phyloP scores from a whole-genome alignment of 2,888 invertebrate species.

The Dermolepida albohirtum region DNA sequence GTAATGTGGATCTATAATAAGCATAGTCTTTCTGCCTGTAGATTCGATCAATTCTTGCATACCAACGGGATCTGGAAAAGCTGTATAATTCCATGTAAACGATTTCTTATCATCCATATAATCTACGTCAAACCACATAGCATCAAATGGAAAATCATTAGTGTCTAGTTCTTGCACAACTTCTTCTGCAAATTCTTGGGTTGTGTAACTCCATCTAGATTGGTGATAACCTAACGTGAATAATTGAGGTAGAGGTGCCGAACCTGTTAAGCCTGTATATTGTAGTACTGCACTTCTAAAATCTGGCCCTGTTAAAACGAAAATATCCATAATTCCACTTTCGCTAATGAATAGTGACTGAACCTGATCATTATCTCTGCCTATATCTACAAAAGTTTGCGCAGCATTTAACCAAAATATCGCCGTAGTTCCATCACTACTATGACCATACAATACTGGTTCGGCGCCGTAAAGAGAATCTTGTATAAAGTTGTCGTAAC shows the following conservation, averaged over 20 bases:
- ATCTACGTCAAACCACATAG: constrained; percentile 98
- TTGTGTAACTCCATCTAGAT: constrained; percentile 97
- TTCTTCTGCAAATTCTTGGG: constrained; percentile 87
- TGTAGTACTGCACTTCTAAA: constrained; percentile 83
- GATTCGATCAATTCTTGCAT: constrained; percentile 84
- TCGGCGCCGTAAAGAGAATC: constrained; percentile 96
- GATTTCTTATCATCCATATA: constrained; percentile 96
- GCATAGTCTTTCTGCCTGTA: constrained; percentile 84
- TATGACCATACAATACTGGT: constrained; percentile 89
- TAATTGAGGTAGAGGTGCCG: constrained; percentile 86
- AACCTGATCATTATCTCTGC: constrained; percentile 64
- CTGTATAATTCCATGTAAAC: constrained; percentile 94
- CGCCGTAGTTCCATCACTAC: constrained; percentile 40
- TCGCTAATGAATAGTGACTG: constrained; percentile 92
- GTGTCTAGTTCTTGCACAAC: constrained; percentile 88
- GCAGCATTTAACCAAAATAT: constrained; percentile 46
- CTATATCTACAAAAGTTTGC: constrained; percentile 46
- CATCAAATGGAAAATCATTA: constrained; percentile 92
- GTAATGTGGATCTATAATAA: constrained; percentile 96
- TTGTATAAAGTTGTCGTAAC: constrained; percentile 88
- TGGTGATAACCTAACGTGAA: constrained; percentile 94
- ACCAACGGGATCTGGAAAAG: constrained; percentile 84
- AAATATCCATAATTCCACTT: constrained; percentile 91
- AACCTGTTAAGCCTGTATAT: constrained; percentile 88
- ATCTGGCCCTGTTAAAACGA: constrained; percentile 87